A percentile compares a stretch with the other conserved stretches of the same genome.
These are phyloP conservation scores for Panurus biarmicus DNA, from an alignment of 2,113 vertebrate species.

Conservation along the genomic window DNA sequence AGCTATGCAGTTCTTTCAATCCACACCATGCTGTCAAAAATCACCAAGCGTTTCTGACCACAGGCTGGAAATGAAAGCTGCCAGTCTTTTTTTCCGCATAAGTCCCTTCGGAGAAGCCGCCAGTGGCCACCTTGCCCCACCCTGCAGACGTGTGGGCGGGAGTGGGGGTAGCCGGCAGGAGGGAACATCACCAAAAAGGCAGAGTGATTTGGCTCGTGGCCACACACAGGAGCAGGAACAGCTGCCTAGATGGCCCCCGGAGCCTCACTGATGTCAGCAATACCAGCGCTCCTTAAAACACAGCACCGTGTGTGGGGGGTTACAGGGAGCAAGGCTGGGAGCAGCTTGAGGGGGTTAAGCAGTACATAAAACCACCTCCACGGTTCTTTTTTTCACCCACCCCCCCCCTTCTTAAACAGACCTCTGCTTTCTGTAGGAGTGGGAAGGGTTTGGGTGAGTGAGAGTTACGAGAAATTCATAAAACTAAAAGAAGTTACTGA, in stretches of 20 bases:
- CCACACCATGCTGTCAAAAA: neutral
- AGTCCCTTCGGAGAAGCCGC: neutral
- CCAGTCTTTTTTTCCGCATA: neutral
- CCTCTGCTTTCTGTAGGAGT: neutral
- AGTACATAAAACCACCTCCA: neutral
- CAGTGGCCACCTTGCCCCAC: conserved; percentile 31
- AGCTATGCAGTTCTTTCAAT: neutral
- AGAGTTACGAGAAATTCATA: neutral
- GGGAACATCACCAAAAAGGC: conserved; percentile 51
- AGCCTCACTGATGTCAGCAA: conserved; percentile 56
- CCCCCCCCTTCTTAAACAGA: neutral
- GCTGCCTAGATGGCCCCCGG: conserved; percentile 46
- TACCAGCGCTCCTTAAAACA: neutral
- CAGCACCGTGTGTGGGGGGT: neutral
- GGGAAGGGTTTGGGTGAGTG: neutral
- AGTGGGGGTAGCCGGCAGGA: conserved; percentile 18
- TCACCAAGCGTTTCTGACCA: neutral
- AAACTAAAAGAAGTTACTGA: neutral
- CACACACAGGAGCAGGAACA: conserved; percentile 55
- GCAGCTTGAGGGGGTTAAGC: neutral
- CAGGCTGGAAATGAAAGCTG: neutral
- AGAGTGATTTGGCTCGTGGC: conserved; percentile 25
- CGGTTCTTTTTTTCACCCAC: rapidly evolving
- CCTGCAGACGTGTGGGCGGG: conserved; percentile 32
- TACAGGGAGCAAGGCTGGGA: neutral